phyloP scores from a whole-genome alignment of 2,797 vertebrate genomes.

The Sebastes matsubarae region DNA sequence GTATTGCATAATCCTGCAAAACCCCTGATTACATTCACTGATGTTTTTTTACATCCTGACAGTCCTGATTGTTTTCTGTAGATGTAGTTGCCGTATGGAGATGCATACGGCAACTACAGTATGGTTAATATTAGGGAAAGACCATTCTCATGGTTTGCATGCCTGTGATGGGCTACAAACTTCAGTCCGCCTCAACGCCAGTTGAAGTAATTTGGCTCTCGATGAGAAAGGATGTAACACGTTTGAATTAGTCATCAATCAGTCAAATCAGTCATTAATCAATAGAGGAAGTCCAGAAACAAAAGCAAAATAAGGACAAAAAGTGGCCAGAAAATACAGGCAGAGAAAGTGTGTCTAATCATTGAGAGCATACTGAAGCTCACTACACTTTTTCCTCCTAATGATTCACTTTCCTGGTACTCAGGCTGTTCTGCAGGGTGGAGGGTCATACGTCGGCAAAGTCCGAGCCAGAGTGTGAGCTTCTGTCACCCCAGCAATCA shows the following conservation, averaged over 20 bases:
- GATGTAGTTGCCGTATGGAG: too few relatives aligned
- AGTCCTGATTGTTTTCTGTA: background rate
- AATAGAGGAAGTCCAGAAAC: background rate
- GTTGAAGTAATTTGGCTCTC: background rate
- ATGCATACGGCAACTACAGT: background rate
- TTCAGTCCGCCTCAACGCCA: background rate
- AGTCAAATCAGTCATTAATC: background rate
- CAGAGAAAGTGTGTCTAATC: slow-evolving; percentile 28
- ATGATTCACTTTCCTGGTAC: slow-evolving; percentile 53
- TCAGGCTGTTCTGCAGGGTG: slow-evolving; percentile 51
- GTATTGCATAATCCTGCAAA: background rate
- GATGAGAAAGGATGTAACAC: background rate
- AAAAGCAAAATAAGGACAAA: background rate
- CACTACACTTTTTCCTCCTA: slow-evolving; percentile 45
- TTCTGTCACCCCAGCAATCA: slow-evolving; percentile 70
- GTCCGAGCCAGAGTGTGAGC: slow-evolving; percentile 47
- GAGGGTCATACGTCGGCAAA: slow-evolving; percentile 49
- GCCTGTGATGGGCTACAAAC: background rate
- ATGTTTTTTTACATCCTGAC: background rate
- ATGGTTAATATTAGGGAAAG: background rate
- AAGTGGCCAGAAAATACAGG: background rate
- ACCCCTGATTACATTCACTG: background rate
- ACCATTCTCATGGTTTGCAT: background rate
- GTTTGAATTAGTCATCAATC: background rate
- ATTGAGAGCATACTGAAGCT: slow-evolving; percentile 5